A percentile compares a stretch with the other conserved stretches of the same genome.
These are phyloP conservation scores for Melanerpes aurifrons DNA, from an alignment of 2,113 vertebrate genomes.

Conservation along the genomic window DNA sequence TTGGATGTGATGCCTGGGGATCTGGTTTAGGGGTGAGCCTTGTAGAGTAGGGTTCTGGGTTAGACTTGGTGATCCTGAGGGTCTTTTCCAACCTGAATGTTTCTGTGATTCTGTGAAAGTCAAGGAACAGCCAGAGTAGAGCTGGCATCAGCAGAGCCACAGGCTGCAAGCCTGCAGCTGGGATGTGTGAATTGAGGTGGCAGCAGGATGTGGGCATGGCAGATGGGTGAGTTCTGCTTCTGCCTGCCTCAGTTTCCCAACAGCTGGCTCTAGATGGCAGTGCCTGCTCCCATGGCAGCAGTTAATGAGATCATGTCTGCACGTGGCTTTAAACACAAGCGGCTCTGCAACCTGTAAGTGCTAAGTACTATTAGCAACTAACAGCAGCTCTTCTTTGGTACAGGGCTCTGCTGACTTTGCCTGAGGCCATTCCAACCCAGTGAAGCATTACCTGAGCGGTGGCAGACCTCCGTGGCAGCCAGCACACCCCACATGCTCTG, in stretches of 20 bases:
- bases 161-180: not conserved
- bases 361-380: slow-evolving; percentile 57
- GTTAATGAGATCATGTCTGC: not conserved
- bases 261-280: not conserved
- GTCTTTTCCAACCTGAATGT: too few relatives aligned
- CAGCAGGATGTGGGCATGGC: accelerated
- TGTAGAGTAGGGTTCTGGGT: too few relatives aligned
- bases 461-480: not conserved
- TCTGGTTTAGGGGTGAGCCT: too few relatives aligned
- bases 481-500: not conserved
- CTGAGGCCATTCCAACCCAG: slow-evolving; percentile 49
- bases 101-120: too few relatives aligned
- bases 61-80: too few relatives aligned
- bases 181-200: not conserved
- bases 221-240: not conserved
- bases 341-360: not conserved
- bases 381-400: slow-evolving; percentile 11
- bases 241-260: slow-evolving; percentile 39
- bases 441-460: slow-evolving; percentile 8
- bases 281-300: not conserved
- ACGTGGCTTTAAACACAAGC: not conserved
- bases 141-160: not conserved
- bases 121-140: not conserved
- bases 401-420: slow-evolving; percentile 42
- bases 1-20: too few relatives aligned